These are phyloP conservation scores for Alaudala cheleensis DNA, from an alignment of 2,113 vertebrate species.

Conservation along the genomic window DNA sequence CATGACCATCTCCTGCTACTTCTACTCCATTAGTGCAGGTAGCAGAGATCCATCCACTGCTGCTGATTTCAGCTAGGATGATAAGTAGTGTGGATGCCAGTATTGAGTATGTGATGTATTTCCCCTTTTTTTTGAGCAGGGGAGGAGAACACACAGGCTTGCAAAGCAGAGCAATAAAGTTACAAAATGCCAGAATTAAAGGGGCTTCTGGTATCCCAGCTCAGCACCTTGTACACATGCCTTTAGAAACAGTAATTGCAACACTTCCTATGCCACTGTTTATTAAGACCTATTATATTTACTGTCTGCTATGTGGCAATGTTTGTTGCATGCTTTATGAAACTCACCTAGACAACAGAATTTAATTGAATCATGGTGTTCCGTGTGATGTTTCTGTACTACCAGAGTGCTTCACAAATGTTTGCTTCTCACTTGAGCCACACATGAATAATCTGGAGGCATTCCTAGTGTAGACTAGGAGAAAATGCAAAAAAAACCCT, in stretches of 20 bases:
- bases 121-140: not conserved
- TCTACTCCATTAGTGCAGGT: not conserved
- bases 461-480: not conserved
- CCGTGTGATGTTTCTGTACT: not conserved
- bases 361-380: not conserved
- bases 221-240: not conserved
- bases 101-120: not conserved
- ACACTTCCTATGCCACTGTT: not conserved
- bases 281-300: not conserved
- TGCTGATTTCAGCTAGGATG: not conserved
- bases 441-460: not conserved
- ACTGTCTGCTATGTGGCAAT: not conserved
- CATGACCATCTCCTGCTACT: not conserved
- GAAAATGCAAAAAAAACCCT: not conserved
- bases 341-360: not conserved
- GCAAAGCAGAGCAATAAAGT: not conserved
- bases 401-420: not conserved
- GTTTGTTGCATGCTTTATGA: not conserved
- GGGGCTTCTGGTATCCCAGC: not conserved
- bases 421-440: constrained; percentile 15
- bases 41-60: not conserved
- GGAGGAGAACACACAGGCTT: not conserved
- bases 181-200: not conserved
- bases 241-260: not conserved
- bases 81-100: not conserved